These are phyloP conservation scores for Pithys albifrons DNA, from an alignment of 2,113 vertebrate species.

Conservation along the genomic window DNA sequence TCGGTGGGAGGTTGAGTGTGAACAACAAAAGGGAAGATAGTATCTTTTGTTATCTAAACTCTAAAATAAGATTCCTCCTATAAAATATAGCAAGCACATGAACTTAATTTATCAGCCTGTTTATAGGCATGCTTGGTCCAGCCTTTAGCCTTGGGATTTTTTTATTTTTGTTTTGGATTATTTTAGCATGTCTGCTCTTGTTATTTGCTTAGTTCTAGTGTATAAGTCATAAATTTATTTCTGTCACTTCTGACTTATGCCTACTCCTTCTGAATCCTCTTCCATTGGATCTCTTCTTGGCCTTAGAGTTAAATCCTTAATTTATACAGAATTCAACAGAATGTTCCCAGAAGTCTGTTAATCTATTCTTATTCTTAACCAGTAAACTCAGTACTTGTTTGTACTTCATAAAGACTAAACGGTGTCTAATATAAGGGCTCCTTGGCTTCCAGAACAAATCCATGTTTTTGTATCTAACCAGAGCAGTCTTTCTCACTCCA, in stretches of 20 bases:
- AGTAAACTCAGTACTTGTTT: slow-evolving; percentile 3
- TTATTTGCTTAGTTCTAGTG: background rate
- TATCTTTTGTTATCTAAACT: background rate
- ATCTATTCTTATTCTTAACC: background rate
- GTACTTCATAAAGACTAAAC: background rate
- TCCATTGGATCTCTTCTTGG: background rate
- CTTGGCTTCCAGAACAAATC: background rate
- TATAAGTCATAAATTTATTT: background rate
- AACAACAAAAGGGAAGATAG: background rate
- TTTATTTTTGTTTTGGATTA: background rate
- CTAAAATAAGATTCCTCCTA: background rate
- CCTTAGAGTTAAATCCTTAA: background rate
- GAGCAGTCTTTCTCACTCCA: background rate
- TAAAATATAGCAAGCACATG: background rate
- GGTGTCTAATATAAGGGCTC: background rate
- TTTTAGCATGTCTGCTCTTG: background rate
- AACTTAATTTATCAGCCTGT: background rate
- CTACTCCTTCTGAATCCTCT: background rate
- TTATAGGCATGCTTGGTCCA: background rate
- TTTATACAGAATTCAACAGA: background rate
- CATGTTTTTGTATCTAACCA: background rate
- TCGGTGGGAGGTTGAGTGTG: background rate
- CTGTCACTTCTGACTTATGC: background rate
- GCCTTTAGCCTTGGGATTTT: background rate
- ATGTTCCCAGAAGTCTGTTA: background rate